Percentiles rank a stretch among this genome's conserved stretches.
These are phyloP conservation scores for Petroica traversi DNA, from an alignment of 2,113 vertebrate genomes.

Conservation along the genomic window DNA sequence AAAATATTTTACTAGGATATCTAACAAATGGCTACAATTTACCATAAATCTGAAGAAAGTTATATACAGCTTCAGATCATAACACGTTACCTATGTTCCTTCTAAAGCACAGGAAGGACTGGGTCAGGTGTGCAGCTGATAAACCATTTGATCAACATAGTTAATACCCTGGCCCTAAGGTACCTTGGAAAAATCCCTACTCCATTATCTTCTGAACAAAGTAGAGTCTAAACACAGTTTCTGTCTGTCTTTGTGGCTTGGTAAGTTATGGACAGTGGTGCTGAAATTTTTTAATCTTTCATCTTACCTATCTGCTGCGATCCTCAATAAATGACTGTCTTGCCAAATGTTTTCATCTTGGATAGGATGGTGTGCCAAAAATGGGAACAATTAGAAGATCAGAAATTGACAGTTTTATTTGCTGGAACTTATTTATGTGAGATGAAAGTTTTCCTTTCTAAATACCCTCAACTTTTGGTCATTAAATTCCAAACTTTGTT, in stretches of 20 bases:
- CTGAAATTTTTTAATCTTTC: not conserved
- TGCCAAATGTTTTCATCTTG: not conserved
- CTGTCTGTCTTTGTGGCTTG: not conserved
- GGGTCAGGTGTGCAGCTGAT: not conserved
- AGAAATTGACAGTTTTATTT: not conserved
- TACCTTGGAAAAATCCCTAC: not conserved
- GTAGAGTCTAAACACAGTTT: not conserved
- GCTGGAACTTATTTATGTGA: not conserved
- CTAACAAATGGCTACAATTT: not conserved
- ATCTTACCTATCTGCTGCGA: not conserved
- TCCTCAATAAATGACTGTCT: not conserved
- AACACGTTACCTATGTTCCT: not conserved
- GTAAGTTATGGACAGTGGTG: not conserved
- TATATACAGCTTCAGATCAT: not conserved
- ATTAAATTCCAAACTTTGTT: not conserved
- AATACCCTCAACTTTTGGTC: not conserved
- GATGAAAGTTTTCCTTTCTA: not conserved
- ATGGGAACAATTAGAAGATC: not conserved
- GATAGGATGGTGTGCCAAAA: not conserved
- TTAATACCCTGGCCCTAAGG: not conserved
- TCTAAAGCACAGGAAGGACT: not conserved
- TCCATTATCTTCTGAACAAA: not conserved
- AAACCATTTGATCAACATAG: not conserved
- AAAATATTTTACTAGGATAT: not conserved
- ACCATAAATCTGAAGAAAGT: not conserved